Evolutionary conservation across 2,113 vertebrate genomes (phyloP), one percentile per base, ranked within the genome.

Genomic region (Archilochus colubris): DNA sequence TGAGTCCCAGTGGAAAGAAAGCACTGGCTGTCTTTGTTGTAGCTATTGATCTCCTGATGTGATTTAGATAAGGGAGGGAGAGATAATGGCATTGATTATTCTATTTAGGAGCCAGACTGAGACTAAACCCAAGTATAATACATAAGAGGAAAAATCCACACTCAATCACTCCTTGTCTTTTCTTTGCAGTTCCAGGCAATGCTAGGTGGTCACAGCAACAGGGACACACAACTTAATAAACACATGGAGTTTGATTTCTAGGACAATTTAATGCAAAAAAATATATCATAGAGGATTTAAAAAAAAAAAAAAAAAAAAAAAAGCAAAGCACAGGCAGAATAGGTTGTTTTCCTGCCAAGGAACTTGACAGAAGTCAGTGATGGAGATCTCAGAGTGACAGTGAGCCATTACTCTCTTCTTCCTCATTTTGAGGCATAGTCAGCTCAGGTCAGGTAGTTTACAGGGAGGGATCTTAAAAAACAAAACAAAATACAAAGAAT

Each of bases 31-130:
- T 92, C 97, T 98, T 98, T 98, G 98, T 98, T 97, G 97, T 97
- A 97, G 87, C 91, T 98, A 98, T 98, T 75, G 98, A 98, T 98
- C 97, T 97, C 73, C 96, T 97, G 97, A 98, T 98, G 98, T 98
- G 97, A 98, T 98, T 98, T 98, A 97, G 98, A 98, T 97, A 97
- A 98, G 97, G 74, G 96, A 98, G 97, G 97, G 97, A 97, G 97
- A 98, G 98, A 98, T 98, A 98, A 98, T 98, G 97, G 95, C 96
- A 98, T 98, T 97, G 98, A 98, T 98, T 98, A 98, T 98, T 98
- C 97, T 97, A 98, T 98, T 98, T 98, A 97, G 97, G 95, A 98
- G 96, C 95, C 96, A 94, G 95, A 95, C 97, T 64, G 70, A 97
- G 95, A 96, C 93, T 96, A 97, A 98, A 97, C 96, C 97, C 96